phyloP scores from a whole-genome alignment of 2,797 vertebrate genomes.

The Eulemur albifrons region DNA sequence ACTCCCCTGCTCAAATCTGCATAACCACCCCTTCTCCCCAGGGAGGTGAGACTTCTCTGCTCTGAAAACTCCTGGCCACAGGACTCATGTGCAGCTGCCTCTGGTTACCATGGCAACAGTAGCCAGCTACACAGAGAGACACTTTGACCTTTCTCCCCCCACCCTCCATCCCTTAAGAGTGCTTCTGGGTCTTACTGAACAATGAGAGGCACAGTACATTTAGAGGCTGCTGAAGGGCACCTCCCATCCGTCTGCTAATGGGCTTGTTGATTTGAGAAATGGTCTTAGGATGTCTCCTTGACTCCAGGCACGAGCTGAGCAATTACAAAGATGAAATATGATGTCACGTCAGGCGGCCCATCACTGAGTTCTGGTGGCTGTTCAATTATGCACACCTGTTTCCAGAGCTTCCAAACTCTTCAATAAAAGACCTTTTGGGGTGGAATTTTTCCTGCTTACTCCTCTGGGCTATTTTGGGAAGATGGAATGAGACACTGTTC shows the following conservation, averaged over 20 bases:
- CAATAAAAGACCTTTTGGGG: neutral
- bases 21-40: too few relatives aligned
- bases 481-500: neutral
- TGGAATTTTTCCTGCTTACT: neutral
- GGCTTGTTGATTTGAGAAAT: conserved; percentile 23
- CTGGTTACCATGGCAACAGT: conserved; percentile 24
- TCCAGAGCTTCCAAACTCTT: neutral
- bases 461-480: conserved; percentile 1
- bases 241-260: neutral
- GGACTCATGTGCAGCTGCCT: neutral
- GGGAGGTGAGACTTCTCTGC: neutral
- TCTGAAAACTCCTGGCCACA: neutral
- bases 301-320: neutral
- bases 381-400: neutral
- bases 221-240: neutral
- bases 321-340: neutral
- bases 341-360: neutral
- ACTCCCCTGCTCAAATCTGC: neutral
- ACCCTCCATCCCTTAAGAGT: neutral
- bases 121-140: neutral
- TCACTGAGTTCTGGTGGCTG: neutral
- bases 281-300: neutral
- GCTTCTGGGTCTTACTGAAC: neutral
- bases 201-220: neutral
- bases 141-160: neutral